These are phyloP conservation scores for Beris chalybata DNA, from an alignment of 2,888 invertebrate species.

Conservation along the genomic window DNA sequence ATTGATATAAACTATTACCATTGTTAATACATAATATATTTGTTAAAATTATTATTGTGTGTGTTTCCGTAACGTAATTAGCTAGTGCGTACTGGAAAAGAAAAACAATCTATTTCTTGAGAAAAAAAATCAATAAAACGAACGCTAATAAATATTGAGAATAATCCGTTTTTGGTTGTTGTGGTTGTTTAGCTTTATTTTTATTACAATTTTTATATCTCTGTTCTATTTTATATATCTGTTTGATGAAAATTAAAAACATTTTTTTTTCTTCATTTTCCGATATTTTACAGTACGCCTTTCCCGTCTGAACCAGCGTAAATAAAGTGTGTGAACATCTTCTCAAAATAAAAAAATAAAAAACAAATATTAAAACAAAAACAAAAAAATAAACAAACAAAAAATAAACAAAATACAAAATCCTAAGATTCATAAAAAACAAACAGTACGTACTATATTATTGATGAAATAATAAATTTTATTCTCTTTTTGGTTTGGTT, in stretches of 20 bases:
- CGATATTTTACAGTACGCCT: slow-evolving; percentile 74
- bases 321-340: slow-evolving; percentile 48
- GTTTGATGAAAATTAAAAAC: slow-evolving; percentile 4
- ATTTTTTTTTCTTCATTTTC: background rate
- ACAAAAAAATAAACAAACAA: slow-evolving; percentile 40
- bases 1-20: background rate
- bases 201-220: background rate
- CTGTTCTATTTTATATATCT: background rate
- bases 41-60: too few relatives aligned
- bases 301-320: slow-evolving; percentile 80
- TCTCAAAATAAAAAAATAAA: slow-evolving; percentile 23
- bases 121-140: slow-evolving; percentile 2
- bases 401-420: slow-evolving; percentile 37
- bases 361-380: slow-evolving; percentile 33
- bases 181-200: background rate
- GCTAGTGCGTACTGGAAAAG: slow-evolving; percentile 33
- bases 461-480: background rate
- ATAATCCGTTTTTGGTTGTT: too few relatives aligned
- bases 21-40: background rate
- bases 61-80: slow-evolving; percentile 2
- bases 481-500: background rate
- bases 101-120: background rate
- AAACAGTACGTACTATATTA: slow-evolving; percentile 40
- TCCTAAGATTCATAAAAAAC: slow-evolving; percentile 31
- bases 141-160: background rate